Conservation (phyloP, 1,140 invertebrate genomes). For the Micrasema longulum region DNA sequence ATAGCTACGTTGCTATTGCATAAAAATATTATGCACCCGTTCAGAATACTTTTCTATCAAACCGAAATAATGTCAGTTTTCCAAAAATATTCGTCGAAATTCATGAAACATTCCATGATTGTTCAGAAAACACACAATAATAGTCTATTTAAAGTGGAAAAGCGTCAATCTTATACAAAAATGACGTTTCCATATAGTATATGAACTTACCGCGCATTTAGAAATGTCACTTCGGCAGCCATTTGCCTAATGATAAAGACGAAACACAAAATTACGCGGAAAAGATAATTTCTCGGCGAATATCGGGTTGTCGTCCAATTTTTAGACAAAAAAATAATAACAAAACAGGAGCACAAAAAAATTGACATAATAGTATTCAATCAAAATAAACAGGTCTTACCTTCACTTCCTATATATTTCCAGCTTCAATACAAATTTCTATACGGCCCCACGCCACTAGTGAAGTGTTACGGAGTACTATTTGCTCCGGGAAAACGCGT, state of each 20-base stretch:
- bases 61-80: slow-evolving; percentile 11
- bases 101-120: neutral
- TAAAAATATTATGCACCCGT: slow-evolving; percentile 11
- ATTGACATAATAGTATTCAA: slow-evolving; percentile 33
- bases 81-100: neutral
- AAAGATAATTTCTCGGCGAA: slow-evolving; percentile 26
- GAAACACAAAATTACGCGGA: slow-evolving; percentile 39
- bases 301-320: slow-evolving; percentile 1
- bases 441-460: slow-evolving; percentile 44
- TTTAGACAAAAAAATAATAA: slow-evolving; percentile 7
- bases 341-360: slow-evolving; percentile 17
- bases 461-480: slow-evolving; percentile 38
- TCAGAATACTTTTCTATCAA: slow-evolving; percentile 6
- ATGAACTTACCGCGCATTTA: slow-evolving; percentile 45
- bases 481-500: slow-evolving; percentile 27
- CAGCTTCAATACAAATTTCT: slow-evolving; percentile 42
- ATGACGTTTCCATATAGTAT: slow-evolving; percentile 35
- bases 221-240: slow-evolving; percentile 66
- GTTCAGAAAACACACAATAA: neutral
- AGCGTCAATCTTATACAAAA: slow-evolving; percentile 20
- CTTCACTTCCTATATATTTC: slow-evolving; percentile 41
- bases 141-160: neutral
- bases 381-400: slow-evolving; percentile 42
- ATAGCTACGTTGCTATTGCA: slow-evolving; percentile 23
- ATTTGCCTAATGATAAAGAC: slow-evolving; percentile 61